Percentiles rank a stretch among this genome's conserved stretches.
phyloP scores from a whole-genome alignment of 2,888 invertebrate species.

The Papilio protenor region DNA sequence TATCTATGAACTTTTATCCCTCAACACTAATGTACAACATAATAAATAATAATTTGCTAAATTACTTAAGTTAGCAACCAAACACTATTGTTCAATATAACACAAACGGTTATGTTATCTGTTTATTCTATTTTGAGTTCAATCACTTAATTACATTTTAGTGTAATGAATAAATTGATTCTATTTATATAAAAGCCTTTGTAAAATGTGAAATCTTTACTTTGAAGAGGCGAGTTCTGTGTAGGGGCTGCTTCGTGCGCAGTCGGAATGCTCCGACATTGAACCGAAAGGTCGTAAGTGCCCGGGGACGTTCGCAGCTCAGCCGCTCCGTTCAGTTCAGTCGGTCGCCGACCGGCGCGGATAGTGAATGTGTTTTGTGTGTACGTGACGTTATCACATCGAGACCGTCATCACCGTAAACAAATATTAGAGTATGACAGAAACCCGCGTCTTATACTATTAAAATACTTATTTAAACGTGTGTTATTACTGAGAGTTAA shows the following conservation, averaged over 20 bases:
- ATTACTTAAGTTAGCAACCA: neutral
- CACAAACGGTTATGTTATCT: neutral
- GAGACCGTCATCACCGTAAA: constrained; percentile 64
- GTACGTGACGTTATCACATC: constrained; percentile 43
- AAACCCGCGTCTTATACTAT: constrained; percentile 65
- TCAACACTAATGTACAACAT: too few relatives aligned
- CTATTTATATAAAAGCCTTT: constrained; percentile 22
- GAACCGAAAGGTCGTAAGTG: constrained; percentile 47
- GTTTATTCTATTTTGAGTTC: neutral
- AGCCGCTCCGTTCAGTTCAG: constrained; percentile 47
- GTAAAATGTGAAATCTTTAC: constrained; percentile 43
- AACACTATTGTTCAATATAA: neutral
- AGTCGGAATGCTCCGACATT: constrained; percentile 60
- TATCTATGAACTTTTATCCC: too few relatives aligned
- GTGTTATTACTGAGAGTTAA: constrained; percentile 56
- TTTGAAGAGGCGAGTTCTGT: constrained; percentile 39
- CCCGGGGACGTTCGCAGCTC: constrained; percentile 55
- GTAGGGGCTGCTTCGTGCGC: constrained; percentile 55
- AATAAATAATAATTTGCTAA: too few relatives aligned
- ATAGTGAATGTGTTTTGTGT: constrained; percentile 41
- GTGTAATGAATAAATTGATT: neutral
- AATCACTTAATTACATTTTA: neutral
- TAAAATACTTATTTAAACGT: constrained; percentile 60
- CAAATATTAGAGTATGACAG: constrained; percentile 65
- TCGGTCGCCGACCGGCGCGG: constrained; percentile 54